These are phyloP conservation scores for Eclectus roratus DNA, from an alignment of 2,113 vertebrate species.

Conservation along the genomic window DNA sequence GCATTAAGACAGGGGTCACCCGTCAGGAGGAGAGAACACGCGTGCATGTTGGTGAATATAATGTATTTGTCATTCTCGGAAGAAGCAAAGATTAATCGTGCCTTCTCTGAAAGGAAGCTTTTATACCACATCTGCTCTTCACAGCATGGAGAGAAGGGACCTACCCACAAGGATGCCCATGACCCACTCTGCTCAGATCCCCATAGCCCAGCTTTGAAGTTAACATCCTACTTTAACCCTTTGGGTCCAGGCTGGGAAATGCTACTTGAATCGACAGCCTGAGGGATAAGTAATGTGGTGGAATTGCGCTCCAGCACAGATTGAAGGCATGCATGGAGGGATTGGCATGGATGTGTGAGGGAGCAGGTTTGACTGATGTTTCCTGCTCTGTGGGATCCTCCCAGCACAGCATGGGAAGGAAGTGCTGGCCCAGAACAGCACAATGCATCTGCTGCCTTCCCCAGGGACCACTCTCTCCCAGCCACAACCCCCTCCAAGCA, in stretches of 20 bases:
- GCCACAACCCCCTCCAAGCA: not conserved
- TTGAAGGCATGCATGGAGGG: not conserved
- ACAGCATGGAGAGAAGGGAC: not conserved
- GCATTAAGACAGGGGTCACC: conserved; percentile 66
- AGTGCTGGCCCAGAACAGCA: not conserved
- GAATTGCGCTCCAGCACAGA: not conserved
- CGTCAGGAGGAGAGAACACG: conserved; percentile 27
- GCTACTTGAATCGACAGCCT: not conserved
- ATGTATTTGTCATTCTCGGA: conserved; percentile 64
- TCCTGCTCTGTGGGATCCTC: not conserved
- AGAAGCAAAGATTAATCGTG: conserved; percentile 69
- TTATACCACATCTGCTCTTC: conserved; percentile 8
- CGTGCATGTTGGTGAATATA: conserved; percentile 54
- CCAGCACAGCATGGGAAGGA: not conserved
- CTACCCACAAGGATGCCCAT: not conserved
- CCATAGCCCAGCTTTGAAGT: not conserved
- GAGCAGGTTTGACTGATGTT: not conserved
- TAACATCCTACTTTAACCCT: conserved; percentile 5
- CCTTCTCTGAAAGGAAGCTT: conserved; percentile 28
- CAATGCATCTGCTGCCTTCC: not conserved
- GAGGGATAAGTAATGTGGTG: not conserved
- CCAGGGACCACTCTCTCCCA: not conserved
- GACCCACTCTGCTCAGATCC: not conserved
- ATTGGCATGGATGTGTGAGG: not conserved
- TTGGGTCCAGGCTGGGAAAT: not conserved